phyloP scores from a whole-genome alignment of 1,140 invertebrate species.

The Sycobia sp. region DNA sequence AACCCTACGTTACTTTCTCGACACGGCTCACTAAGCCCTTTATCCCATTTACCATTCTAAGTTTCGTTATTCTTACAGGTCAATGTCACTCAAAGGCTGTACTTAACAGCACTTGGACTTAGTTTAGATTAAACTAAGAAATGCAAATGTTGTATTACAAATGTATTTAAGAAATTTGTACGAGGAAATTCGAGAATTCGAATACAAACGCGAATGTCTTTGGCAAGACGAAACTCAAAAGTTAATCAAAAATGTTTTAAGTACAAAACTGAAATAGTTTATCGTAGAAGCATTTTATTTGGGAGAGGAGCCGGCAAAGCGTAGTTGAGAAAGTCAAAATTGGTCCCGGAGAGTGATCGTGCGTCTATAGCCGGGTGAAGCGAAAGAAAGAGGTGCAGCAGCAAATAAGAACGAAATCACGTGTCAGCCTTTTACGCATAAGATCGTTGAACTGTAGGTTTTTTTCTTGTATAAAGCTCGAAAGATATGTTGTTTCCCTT shows the following conservation, averaged over 20 bases:
- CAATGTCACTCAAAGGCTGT: not conserved
- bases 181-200: too few relatives aligned
- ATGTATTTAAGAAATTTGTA: too few relatives aligned
- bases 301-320: too few relatives aligned
- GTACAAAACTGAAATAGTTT: too few relatives aligned
- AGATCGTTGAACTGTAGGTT: not conserved
- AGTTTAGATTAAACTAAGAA: too few relatives aligned
- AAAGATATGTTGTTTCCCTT: constrained; percentile 31
- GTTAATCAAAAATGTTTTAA: too few relatives aligned
- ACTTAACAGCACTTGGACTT: not conserved
- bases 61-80: not conserved
- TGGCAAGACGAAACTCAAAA: too few relatives aligned
- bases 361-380: constrained; percentile 20
- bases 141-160: too few relatives aligned
- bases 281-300: too few relatives aligned
- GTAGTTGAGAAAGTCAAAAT: constrained; percentile 24
- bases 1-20: not conserved
- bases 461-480: constrained; percentile 11
- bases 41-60: not conserved
- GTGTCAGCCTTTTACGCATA: not conserved
- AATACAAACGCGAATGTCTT: too few relatives aligned
- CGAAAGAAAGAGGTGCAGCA: not conserved
- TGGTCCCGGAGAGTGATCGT: constrained; percentile 32
- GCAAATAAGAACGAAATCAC: not conserved
- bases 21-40: not conserved